Percentiles rank a stretch among this genome's conserved stretches.
phyloP scores from a whole-genome alignment of 2,888 invertebrate species.

The Caenorhabditis parvicauda region DNA sequence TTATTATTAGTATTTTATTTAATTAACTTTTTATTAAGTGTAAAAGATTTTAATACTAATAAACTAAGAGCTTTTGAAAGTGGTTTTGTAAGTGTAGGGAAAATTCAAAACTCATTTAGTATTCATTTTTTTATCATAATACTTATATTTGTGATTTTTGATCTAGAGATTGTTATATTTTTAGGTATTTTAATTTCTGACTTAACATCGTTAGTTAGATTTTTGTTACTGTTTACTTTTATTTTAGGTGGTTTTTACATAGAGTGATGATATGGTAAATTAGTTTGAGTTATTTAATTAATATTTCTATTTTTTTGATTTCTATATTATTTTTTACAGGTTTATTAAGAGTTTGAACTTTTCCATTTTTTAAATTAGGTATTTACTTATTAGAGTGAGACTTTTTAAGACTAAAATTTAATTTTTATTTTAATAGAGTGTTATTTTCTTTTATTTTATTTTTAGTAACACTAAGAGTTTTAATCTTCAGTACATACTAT shows the following conservation, averaged over 20 bases:
- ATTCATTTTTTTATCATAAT: conserved; percentile 50
- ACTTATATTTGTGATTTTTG: conserved; percentile 44
- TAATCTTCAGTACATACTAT: conserved; percentile 45
- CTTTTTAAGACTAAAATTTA: conserved; percentile 45
- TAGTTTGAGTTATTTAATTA: conserved; percentile 47
- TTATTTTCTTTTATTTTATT: conserved; percentile 49
- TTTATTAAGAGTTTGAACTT: conserved; percentile 15
- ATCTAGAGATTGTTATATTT: conserved; percentile 46
- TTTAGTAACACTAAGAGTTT: conserved; percentile 40
- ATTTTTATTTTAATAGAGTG: conserved; percentile 46
- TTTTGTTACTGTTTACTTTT: conserved; percentile 41
- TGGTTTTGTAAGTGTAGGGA: conserved; percentile 43
- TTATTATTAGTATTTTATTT: conserved; percentile 39
- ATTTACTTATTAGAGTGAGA: conserved; percentile 63
- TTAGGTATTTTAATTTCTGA: conserved; percentile 41
- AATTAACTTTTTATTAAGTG: conserved; percentile 39
- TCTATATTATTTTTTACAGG: conserved; percentile 30
- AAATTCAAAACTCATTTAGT: conserved; percentile 45
- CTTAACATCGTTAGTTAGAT: conserved; percentile 28
- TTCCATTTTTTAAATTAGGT: conserved; percentile 68
- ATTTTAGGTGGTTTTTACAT: conserved; percentile 49
- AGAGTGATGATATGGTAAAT: conserved; percentile 47
- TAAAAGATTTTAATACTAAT: conserved; percentile 33
- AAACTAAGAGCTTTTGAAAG: conserved; percentile 41
- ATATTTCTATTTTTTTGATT: conserved; percentile 49